Evolutionary conservation across 2,113 vertebrate species (phyloP), one percentile per base, ranked within the genome.

Genomic region (Mesoclemmys tuberculata): DNA sequence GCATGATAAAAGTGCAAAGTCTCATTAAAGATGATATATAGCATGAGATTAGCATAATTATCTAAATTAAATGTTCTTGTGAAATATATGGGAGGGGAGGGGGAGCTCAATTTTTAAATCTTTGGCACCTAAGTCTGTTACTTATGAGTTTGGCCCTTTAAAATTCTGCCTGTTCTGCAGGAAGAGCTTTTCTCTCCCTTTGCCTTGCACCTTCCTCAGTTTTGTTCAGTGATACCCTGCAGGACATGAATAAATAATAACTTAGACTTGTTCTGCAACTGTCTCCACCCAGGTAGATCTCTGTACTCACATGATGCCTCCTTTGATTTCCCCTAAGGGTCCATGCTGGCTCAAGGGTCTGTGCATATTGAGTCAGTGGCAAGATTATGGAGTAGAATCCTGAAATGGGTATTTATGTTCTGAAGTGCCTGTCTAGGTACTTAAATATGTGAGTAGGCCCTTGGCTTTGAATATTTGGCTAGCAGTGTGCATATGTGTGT

Each of bases 181-280:
- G 38, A 55, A 82, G 44, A 80, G 8, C 21, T 21, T 52, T 77
- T 10, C 91, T 11, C 56, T 29, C 5, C 3, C 56, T 27, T 27
- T 58, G 56, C 27, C 56, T 29, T 58, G 27, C 27, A 58, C 27
- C 12, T 58, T 58, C 51, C 2, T 56, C 0, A 0, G 18, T 56
- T 4, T 64, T 52, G 1, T 74, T 89, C 64, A 56, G 38, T 52
- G 86, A 77, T 77, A 77, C 49, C 52, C n/a, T 1, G 10, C 84
- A 18, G 35, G 44, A 74, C 29, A 7, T 52, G 54, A 74, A 58
- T 29, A 58, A 58, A 58, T 58, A 29, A 58, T 58, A 58, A 58
- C 56, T 58, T 31, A 58, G 56, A 58, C 56, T 58, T 31, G 12
- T 58, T 29, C 5, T 58, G 27, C 56, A 58, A 29, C 56, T 58